Evolutionary conservation across 2,113 vertebrate species (phyloP).

Genomic region (Merops nubicus): DNA sequence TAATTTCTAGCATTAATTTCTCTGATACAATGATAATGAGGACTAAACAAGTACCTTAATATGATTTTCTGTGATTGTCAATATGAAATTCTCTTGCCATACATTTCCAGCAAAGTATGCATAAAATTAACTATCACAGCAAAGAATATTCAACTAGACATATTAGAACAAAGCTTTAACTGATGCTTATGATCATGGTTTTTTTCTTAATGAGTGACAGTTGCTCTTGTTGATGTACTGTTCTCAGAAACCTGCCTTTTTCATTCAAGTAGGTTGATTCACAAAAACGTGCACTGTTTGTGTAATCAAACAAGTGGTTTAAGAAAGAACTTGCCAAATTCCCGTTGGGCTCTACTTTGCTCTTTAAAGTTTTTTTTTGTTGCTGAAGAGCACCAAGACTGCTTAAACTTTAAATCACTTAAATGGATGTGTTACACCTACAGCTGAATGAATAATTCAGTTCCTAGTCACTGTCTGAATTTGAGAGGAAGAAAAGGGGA

Average conservation of each 20-base stretch:
- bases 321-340: neutral
- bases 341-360: neutral
- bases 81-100: conserved; percentile 25
- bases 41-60: conserved; percentile 36
- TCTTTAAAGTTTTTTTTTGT: conserved; percentile 3
- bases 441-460: conserved; percentile 69
- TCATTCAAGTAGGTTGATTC: conserved; percentile 32
- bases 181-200: neutral
- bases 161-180: conserved; percentile 41
- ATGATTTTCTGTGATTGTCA: conserved; percentile 39
- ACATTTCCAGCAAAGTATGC: conserved; percentile 40
- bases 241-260: neutral
- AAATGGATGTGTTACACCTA: conserved; percentile 67
- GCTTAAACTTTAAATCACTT: conserved; percentile 51
- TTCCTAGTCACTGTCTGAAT: conserved; percentile 62
- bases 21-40: conserved; percentile 57
- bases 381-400: conserved; percentile 17
- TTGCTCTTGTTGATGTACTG: conserved; percentile 21
- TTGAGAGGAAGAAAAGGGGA: conserved; percentile 54
- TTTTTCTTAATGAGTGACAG: conserved; percentile 51
- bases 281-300: conserved; percentile 2
- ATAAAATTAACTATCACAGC: conserved; percentile 30
- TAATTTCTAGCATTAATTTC: conserved; percentile 45
- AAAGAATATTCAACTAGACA: neutral
- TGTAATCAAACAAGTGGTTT: conserved; percentile 31